Conservation (phyloP, 2,797 vertebrate species). For the Tapirus indicus region DNA sequence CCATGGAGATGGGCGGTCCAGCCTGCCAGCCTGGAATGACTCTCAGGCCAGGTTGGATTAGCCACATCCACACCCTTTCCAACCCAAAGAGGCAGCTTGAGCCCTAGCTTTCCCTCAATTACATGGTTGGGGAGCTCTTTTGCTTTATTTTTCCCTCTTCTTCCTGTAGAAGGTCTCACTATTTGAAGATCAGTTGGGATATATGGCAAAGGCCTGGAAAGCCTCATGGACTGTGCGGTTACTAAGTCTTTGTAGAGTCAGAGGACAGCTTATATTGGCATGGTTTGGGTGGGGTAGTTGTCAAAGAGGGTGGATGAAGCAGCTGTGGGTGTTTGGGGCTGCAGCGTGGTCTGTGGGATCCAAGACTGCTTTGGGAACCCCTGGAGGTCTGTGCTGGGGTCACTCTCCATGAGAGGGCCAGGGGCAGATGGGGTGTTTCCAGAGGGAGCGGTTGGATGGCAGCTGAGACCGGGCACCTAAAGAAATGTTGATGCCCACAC, state of each 20-base stretch:
- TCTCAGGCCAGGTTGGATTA: constrained; percentile 90
- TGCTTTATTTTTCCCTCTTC: background rate
- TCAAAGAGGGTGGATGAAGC: background rate
- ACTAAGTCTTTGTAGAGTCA: constrained; percentile 5
- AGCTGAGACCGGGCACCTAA: background rate
- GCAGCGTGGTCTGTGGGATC: background rate
- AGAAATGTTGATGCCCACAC: background rate
- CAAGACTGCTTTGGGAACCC: background rate
- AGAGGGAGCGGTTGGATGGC: background rate
- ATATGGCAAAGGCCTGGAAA: background rate
- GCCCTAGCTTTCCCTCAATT: background rate
- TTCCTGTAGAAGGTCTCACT: background rate
- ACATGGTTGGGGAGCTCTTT: background rate
- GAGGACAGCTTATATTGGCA: background rate
- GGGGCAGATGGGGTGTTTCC: background rate
- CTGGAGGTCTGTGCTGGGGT: background rate
- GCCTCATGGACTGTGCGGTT: background rate
- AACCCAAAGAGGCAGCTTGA: constrained; percentile 74
- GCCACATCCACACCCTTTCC: constrained; percentile 86
- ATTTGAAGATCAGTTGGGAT: background rate
- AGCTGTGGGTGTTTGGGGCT: background rate
- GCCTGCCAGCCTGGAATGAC: constrained; percentile 93
- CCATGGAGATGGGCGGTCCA: constrained; percentile 96
- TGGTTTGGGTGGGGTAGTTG: too few species aligned
- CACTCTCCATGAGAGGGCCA: background rate